Base-by-base conservation (phyloP, 2,113 vertebrate species). In the Myanophis thanlyinensis region DNA sequence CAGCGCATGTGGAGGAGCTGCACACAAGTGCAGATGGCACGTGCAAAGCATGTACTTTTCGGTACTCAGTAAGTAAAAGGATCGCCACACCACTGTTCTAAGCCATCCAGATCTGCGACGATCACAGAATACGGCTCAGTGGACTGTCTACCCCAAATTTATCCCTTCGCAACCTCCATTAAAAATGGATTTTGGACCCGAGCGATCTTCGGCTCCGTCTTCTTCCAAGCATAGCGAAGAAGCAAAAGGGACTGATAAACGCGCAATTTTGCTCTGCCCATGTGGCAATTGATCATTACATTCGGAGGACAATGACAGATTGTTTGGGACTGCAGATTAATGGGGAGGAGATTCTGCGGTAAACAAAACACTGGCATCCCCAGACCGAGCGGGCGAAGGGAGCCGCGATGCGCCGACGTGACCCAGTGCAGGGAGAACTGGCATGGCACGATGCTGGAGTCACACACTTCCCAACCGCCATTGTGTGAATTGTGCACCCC, bases 341-440 rank as follows among this genome's bases (percentile, higher is more conserved):
- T 56, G 94, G 30, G 54, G 54, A 90, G 54, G 54, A 90, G 73
- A 44, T n/a, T n/a, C 30, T 85, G 90, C 89, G 91, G 80, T 54
- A 86, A 94, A 94, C 89, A 94, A 92, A 95, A 54, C 90, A 84
- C 93, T 95, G 94, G 94, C 91, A 62, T 93, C 89, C 47, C 40
- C 87, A 52, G 4, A 5, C 85, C 49, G 94, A 93, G 87, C 47
- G 12, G 22, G 27, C 44, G 30, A 46, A 73, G 51, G 5, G 20
- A 51, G 18, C 22, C 12, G 84, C 10, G 5, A 5, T 2, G 15
- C 9, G 35, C 48, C 46, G 91, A 54, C 1, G 49, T 92, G 35
- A 7, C 49, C 44, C 35, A 40, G 13, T 10, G 11, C 4, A 12
- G 23, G 11, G 40, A 53, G 48, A 52, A 62, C 20, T 80, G 67